Evolutionary conservation across 1,140 invertebrate species (phyloP).

Genomic region (Meloidogyne hapla): DNA sequence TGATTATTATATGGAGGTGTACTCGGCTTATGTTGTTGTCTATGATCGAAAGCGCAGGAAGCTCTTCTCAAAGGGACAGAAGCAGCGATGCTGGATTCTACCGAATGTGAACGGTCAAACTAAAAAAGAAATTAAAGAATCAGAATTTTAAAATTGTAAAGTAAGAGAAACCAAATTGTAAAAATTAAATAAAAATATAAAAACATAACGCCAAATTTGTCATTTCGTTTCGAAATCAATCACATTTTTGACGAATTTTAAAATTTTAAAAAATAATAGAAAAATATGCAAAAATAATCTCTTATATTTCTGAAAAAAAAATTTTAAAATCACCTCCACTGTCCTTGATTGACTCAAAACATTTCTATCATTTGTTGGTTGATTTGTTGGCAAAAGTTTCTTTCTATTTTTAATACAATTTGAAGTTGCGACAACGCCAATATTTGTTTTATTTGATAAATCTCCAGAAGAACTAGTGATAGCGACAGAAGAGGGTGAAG

Average conservation of each 20-base stretch:
- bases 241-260: too few relatives aligned
- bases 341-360: background rate
- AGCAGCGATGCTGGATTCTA: background rate
- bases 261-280: too few relatives aligned
- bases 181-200: too few relatives aligned
- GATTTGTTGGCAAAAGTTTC: background rate
- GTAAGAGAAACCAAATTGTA: too few relatives aligned
- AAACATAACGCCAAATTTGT: too few relatives aligned
- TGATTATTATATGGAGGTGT: background rate
- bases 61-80: slow-evolving; percentile 13
- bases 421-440: background rate
- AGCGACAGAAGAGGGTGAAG: background rate
- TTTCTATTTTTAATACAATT: background rate
- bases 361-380: background rate
- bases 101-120: slow-evolving; percentile 14
- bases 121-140: background rate
- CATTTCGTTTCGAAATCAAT: too few relatives aligned
- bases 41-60: slow-evolving; percentile 22
- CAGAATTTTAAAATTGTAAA: too few relatives aligned
- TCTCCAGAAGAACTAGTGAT: background rate
- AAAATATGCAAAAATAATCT: too few relatives aligned
- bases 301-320: too few relatives aligned
- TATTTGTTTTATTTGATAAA: background rate
- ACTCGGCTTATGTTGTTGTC: background rate
- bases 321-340: background rate